Base-by-base conservation (phyloP, 64 coral and sea anemone species). In the Actinia tenebrosa region DNA sequence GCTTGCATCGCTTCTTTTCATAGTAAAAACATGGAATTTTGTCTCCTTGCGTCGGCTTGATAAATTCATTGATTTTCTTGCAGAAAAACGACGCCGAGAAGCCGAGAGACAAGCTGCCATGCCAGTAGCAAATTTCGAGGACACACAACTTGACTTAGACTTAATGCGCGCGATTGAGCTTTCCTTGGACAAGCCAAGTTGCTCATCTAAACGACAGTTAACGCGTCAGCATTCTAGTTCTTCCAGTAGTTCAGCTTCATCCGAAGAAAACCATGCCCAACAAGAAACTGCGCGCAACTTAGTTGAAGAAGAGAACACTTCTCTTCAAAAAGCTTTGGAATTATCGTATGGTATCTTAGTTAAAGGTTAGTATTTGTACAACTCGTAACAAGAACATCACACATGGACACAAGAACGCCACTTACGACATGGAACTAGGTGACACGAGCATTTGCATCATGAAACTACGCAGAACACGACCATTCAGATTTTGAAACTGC, bases 241-340 rank as follows among this genome's bases (percentile, higher is more conserved):
- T 72, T 87, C 84, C 5, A 87, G 78, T 22, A 92, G 90, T 77
- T 92, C 90, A 63, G 79, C 85, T 0, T 53, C 84, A 16, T 81
- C 50, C 23, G 60, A 69, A 45, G 61, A 80, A 68, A 80, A 92
- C 52, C 89, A 91, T 14, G 84, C 83, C 10, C 82, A 46, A 22
- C 44, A 66, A 14, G 37, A 17, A 56, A 45, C 44, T 59, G 80
- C 45, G 9, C 46, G 54, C 17, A 53, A 86, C 9, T 82, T 78
- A 53, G 9, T 80, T 27, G 78, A 44, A 10, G 86, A 45, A 3
- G 83, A 87, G 15, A 79, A 78, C 16, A 80, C 90, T 16, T 92
- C 90, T 58, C 79, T 92, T 56, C 90, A 92, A n/a, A 92, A 84
- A 63, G 90, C 90, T 58, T 83, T 92, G 17, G 90, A 92, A 77